Conservation (phyloP, 2,888 invertebrate genomes). For the Galerucella nymphaeae region DNA sequence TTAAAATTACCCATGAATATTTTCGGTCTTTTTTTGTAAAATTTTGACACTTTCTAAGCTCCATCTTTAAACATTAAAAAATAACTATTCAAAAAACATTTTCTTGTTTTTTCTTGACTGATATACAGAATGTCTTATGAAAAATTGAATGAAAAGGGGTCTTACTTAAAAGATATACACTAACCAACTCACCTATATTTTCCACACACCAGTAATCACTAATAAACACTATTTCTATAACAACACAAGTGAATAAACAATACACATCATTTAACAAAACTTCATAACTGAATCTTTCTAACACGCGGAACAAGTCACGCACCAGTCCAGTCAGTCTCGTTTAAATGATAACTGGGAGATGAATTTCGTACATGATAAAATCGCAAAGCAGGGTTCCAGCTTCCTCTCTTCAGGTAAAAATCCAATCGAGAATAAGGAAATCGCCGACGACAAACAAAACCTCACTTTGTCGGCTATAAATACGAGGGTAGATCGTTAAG, state of each 20-base stretch:
- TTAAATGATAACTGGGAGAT: neutral
- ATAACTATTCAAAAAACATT: too few relatives aligned
- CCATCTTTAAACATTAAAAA: too few relatives aligned
- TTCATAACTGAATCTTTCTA: neutral
- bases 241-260: neutral
- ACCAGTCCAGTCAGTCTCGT: neutral
- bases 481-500: neutral
- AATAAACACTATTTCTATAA: neutral
- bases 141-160: too few relatives aligned
- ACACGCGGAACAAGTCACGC: neutral
- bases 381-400: neutral
- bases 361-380: neutral
- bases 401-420: constrained; percentile 21
- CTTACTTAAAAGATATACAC: too few relatives aligned
- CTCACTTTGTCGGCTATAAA: neutral
- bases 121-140: too few relatives aligned
- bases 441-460: neutral
- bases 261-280: neutral
- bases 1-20: too few relatives aligned
- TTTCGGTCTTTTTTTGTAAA: too few relatives aligned
- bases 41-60: too few relatives aligned
- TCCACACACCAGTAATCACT: neutral
- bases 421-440: constrained; percentile 1
- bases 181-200: neutral
- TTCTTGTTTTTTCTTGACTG: too few relatives aligned